Evolutionary conservation across 2,888 invertebrate genomes (phyloP).

Genomic region (Oligia fasciuncula): DNA sequence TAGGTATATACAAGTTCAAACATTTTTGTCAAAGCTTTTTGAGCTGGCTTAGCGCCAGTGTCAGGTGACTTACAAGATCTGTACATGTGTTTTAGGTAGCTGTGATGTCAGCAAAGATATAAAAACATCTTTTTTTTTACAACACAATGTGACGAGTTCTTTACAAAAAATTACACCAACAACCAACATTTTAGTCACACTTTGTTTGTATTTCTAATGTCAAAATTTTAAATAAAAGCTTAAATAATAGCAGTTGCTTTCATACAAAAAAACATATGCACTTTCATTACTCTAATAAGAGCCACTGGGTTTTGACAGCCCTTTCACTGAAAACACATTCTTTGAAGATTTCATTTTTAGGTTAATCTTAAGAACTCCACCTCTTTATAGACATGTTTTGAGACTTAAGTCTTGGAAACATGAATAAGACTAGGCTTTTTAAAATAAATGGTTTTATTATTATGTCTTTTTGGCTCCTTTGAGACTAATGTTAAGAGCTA

Average conservation of each 20-base stretch:
- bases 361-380: neutral
- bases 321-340: conserved; percentile 13
- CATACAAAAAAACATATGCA: neutral
- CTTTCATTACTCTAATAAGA: conserved; percentile 45
- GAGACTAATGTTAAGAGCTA: conserved; percentile 13
- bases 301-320: conserved; percentile 24
- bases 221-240: neutral
- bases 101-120: neutral
- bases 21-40: conserved; percentile 8
- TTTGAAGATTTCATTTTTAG: conserved; percentile 21
- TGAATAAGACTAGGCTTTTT: neutral
- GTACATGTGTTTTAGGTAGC: neutral
- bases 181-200: neutral
- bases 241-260: neutral
- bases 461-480: neutral
- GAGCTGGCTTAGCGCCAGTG: neutral
- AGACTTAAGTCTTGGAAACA: neutral
- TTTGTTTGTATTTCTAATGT: neutral
- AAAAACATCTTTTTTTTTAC: neutral
- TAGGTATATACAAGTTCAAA: neutral
- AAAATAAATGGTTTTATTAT: conserved; percentile 9
- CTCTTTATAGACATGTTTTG: neutral
- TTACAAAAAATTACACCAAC: neutral
- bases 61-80: neutral
- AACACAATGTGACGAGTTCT: neutral